These are phyloP conservation scores for Leptinotarsa rubiginosa DNA, from an alignment of 2,888 invertebrate genomes.

Conservation along the genomic window DNA sequence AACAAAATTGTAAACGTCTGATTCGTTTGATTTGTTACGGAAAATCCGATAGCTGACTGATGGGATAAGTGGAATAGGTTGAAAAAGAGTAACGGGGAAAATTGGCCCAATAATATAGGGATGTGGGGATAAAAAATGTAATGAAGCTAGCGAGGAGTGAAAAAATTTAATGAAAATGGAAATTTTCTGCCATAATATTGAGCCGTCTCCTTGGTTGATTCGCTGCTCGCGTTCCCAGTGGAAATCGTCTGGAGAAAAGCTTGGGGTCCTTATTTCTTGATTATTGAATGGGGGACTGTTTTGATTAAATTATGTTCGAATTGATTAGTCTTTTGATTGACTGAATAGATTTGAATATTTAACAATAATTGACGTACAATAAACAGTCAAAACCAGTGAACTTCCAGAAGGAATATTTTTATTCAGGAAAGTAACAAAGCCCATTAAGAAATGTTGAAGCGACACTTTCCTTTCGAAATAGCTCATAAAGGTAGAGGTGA, in stretches of 20 bases:
- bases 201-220: background rate
- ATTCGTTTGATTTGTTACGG: slow-evolving; percentile 10
- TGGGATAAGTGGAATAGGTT: slow-evolving; percentile 5
- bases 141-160: slow-evolving; percentile 2
- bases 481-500: no score
- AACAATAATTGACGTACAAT: no score
- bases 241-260: background rate
- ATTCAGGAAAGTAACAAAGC: no score
- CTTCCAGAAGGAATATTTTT: no score
- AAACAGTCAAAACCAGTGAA: no score
- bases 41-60: slow-evolving; percentile 12
- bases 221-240: background rate
- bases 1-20: slow-evolving; percentile 14
- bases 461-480: no score
- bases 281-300: no score
- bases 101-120: slow-evolving; percentile 10
- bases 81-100: background rate
- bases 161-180: slow-evolving; percentile 19
- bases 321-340: no score
- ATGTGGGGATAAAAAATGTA: background rate
- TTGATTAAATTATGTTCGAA: no score
- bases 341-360: no score
- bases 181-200: slow-evolving; percentile 10
- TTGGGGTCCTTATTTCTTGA: background rate
- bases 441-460: no score